phyloP scores from a whole-genome alignment of 2,113 vertebrate genomes.

The Pelvicachromis taeniatus region DNA sequence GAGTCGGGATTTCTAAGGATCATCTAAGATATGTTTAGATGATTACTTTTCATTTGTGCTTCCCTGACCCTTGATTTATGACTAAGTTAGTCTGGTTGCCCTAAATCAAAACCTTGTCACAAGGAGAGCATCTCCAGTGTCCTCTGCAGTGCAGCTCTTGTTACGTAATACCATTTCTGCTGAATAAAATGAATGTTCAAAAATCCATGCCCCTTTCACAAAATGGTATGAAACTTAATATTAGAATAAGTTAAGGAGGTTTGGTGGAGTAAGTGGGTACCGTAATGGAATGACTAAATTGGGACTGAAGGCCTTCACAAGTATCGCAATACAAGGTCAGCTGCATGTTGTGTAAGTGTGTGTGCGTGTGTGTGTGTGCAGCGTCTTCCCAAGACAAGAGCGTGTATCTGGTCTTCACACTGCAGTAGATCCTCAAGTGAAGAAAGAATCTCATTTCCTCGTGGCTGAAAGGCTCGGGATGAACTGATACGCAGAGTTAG shows the following conservation, averaged over 20 bases:
- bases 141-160: not conserved
- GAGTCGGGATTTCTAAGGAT: not conserved
- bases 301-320: not conserved
- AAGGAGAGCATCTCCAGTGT: not conserved
- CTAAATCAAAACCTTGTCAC: not conserved
- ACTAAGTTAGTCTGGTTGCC: not conserved
- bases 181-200: not conserved
- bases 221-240: not conserved
- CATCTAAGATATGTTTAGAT: not conserved
- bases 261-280: not conserved
- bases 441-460: conserved; percentile 55
- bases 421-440: conserved; percentile 39
- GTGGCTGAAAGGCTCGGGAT: conserved; percentile 34
- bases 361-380: not conserved
- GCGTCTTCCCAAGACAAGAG: not conserved
- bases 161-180: not conserved
- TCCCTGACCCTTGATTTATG: not conserved
- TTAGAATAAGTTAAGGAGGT: not conserved
- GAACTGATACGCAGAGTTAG: conserved; percentile 50
- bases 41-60: not conserved
- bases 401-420: conserved; percentile 21
- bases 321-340: not conserved
- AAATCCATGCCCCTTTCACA: not conserved
- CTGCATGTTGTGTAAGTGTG: not conserved
- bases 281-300: not conserved